Conservation (phyloP, 2,888 invertebrate genomes). For the Scaptomyza cyrtandrae region DNA sequence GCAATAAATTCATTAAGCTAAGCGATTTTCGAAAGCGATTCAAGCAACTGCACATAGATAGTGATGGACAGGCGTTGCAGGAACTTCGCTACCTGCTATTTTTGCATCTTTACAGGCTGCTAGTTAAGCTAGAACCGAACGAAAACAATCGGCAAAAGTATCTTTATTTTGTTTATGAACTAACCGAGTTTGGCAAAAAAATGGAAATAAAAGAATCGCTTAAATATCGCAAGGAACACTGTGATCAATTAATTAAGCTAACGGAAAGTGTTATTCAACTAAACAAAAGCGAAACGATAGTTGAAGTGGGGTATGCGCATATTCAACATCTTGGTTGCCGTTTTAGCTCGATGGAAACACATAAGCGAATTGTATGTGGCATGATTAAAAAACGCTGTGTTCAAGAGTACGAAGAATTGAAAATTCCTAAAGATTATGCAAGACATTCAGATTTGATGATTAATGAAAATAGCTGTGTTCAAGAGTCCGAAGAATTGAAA, state of each 20-base stretch:
- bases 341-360: background rate
- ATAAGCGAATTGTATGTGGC: background rate
- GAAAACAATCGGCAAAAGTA: background rate
- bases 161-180: conserved; percentile 28
- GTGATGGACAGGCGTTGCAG: background rate
- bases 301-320: background rate
- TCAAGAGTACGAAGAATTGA: no score
- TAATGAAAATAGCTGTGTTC: no score
- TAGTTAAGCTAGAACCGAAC: conserved; percentile 18
- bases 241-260: conserved; percentile 17
- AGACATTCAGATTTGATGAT: no score
- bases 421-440: no score
- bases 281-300: background rate
- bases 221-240: conserved; percentile 1
- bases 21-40: conserved; percentile 32
- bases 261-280: background rate
- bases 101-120: conserved; percentile 30
- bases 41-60: conserved; percentile 3
- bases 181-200: conserved; percentile 11
- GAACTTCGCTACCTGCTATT: conserved; percentile 29
- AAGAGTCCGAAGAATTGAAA: background rate
- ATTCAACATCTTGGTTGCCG: background rate
- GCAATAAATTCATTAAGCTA: background rate
- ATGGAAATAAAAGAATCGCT: background rate
- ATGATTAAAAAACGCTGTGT: background rate